Percentiles rank a stretch among this genome's conserved stretches.
Conservation (phyloP, 2,888 invertebrate species). For the Anorthoa munda region DNA sequence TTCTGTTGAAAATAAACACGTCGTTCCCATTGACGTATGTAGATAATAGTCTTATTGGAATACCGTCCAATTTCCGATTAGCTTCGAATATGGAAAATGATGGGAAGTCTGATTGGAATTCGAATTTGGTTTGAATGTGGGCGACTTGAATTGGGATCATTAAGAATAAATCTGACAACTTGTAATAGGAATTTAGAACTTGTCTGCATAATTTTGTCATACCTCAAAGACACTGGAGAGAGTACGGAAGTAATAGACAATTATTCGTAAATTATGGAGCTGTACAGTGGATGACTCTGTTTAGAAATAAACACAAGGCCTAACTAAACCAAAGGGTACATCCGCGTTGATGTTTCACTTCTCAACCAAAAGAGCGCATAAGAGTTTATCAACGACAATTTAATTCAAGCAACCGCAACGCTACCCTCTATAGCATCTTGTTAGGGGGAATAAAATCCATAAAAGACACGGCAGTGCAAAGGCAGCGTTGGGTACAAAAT, state of each 20-base stretch:
- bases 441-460: conserved; percentile 89
- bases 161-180: conserved; percentile 46
- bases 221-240: not conserved
- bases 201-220: not conserved
- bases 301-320: not conserved
- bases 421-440: conserved; percentile 85
- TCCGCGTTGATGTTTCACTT: conserved; percentile 47
- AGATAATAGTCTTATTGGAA: conserved; percentile 55
- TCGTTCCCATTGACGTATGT: conserved; percentile 76
- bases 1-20: conserved; percentile 85
- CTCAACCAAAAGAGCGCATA: conserved; percentile 79
- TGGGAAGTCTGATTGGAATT: conserved; percentile 50
- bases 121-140: conserved; percentile 48
- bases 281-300: not conserved
- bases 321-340: conserved; percentile 6
- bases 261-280: not conserved
- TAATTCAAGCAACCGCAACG: conserved; percentile 87
- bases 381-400: conserved; percentile 88
- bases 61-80: conserved; percentile 47
- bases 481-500: conserved; percentile 86
- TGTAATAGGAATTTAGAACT: conserved; percentile 19
- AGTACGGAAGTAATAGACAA: not conserved
- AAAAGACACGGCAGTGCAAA: conserved; percentile 86
- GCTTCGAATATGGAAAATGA: conserved; percentile 35
- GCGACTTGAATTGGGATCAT: conserved; percentile 43